phyloP scores from a whole-genome alignment of 2,888 invertebrate species.

The Campoplex nolae region DNA sequence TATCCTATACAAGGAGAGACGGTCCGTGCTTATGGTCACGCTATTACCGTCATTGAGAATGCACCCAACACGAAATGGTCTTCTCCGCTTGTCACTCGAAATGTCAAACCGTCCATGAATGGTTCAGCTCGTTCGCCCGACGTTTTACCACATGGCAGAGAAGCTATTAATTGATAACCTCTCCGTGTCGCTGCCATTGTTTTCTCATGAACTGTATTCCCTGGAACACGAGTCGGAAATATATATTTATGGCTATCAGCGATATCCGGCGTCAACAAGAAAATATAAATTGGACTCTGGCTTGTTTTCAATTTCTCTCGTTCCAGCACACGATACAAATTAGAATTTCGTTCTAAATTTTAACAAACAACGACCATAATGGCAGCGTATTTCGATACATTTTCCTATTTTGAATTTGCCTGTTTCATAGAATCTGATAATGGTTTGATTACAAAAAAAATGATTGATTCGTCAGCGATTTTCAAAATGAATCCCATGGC shows the following conservation, averaged over 20 bases:
- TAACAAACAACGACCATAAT: too few species aligned
- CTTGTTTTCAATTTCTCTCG: not conserved
- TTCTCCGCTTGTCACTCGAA: conserved; percentile 81
- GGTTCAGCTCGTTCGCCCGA: conserved; percentile 21
- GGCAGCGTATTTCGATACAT: too few species aligned
- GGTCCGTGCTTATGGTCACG: conserved; percentile 60
- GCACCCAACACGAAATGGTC: conserved; percentile 77
- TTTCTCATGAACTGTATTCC: conserved; percentile 23
- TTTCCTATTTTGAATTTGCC: too few species aligned
- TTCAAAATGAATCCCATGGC: too few species aligned
- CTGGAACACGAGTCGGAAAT: not conserved
- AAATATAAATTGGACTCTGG: not conserved
- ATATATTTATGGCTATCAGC: not conserved
- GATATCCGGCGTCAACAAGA: not conserved
- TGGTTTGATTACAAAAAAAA: too few species aligned
- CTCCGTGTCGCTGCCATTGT: conserved; percentile 48
- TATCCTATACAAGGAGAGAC: conserved; percentile 75
- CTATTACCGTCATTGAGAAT: conserved; percentile 52
- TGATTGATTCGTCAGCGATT: too few species aligned
- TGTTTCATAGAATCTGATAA: too few species aligned
- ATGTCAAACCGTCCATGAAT: conserved; percentile 77
- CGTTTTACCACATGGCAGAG: conserved; percentile 73
- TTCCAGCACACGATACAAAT: not conserved
- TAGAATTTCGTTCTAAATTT: too few species aligned
- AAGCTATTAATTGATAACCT: conserved; percentile 83